Percentiles rank a stretch among this genome's conserved stretches.
Conservation (phyloP, 2,113 vertebrate species). For the Paramormyrops kingsleyae region DNA sequence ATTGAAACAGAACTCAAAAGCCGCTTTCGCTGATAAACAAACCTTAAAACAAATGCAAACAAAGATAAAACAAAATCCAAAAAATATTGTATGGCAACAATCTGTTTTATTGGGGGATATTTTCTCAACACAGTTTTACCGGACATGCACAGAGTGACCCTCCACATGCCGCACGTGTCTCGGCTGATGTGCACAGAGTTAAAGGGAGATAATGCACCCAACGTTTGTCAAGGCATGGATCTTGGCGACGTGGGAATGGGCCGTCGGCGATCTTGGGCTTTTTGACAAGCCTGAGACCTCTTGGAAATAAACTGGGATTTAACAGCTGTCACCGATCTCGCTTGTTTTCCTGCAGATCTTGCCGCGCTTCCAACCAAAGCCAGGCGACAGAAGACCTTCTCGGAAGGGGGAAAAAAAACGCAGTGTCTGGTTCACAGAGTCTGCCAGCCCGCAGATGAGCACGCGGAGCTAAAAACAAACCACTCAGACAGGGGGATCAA, state of each 20-base stretch:
- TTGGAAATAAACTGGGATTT: constrained; percentile 16
- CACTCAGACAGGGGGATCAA: constrained; percentile 14
- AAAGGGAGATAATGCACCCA: too few relatives aligned
- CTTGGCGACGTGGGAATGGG: background rate
- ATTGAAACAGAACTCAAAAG: background rate
- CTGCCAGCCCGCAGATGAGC: background rate
- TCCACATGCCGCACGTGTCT: background rate
- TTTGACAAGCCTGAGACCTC: background rate
- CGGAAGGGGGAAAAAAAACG: background rate
- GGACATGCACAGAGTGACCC: background rate
- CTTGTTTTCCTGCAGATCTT: constrained; percentile 6
- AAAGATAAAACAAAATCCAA: background rate
- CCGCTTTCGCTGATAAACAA: background rate
- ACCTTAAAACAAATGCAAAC: background rate
- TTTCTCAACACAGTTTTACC: background rate
- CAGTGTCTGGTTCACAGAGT: background rate
- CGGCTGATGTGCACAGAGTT: background rate
- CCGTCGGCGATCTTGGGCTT: background rate
- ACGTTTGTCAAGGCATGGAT: background rate
- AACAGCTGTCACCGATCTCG: constrained; percentile 15
- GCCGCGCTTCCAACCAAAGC: background rate
- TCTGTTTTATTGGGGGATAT: background rate
- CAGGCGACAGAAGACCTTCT: constrained; percentile 6
- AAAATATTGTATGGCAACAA: background rate
- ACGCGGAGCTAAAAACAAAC: background rate